Base-by-base conservation (phyloP, 1,140 invertebrate genomes). In the Eumeta japonica region DNA sequence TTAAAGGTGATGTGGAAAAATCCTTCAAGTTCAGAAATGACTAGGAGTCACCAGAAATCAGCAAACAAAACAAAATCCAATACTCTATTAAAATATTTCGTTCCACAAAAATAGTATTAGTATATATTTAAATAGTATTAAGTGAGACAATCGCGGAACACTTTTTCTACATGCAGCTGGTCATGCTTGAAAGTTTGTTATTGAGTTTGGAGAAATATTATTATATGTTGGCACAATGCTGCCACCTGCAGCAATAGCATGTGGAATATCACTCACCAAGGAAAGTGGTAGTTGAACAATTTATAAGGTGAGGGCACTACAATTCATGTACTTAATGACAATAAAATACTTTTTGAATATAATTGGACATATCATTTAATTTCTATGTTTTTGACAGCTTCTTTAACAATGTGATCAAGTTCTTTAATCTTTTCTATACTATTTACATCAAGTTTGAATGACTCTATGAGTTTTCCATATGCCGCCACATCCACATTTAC, bases 401-500 rank as follows among this genome's bases (percentile, higher is more conserved):
- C 59, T 39, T 51, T 66, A 36, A 71, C 65, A 55, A 71, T 67
- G 39, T 43, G 52, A 31, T 48, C 50, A 45, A 74, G 50, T 37
- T 71, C 62, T 44, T 47, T 55, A 45, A 58, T 55, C 42, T 74
- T 71, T 38, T 63, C 58, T 48, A 70, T 55, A 52, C 41, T 62
- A 55, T 64, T 46, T 55, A 64, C 53, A 55, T 70, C 50, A 16
- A 73, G 39, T 4, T 53, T 38, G 16, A 67, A 36, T 4, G 42
- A 44, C 35, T 55, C 36, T 13, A 57, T 59, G 30, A 68, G 34
- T n/a, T 50, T 55, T 3, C 44, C 55, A 46, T 83, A 88, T 16
- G 71, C 73, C 14, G 82, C 66, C 4, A 96, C 89, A 79, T 97
- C 94, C 7, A 94, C 81, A 47, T 86, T 83, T 11, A 97, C 77